Evolutionary conservation across 1,140 invertebrate species (phyloP), one percentile per base, ranked within the genome.

Genomic region (Drosophila sechellia): DNA sequence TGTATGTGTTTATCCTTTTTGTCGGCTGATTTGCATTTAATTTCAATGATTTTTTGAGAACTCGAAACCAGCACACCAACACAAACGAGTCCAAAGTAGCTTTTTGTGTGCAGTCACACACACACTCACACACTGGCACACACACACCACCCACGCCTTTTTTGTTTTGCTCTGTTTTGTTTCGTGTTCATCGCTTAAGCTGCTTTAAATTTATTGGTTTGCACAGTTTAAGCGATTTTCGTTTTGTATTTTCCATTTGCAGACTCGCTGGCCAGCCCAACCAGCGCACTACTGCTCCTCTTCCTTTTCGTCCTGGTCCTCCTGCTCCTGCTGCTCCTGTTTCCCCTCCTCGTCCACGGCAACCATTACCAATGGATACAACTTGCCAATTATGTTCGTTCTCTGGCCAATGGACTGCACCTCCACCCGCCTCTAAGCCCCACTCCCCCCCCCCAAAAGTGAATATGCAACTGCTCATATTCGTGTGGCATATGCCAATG

Each of bases 161-260:
- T 52, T 72, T 55, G 39, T 73, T 69, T 43, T 56, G 43, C 65
- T 68, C 37, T 37, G 34, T 48, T 64, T 66, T 25, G 64, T 70
- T 69, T 40, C 49, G 52, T 68, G 53, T 35, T 59, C 53, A 50
- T 66, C 81, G 75, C 81, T 86, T 86, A 86, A 86, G 81, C 81
- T 86, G 83, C 81, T 86, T 86, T 86, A 81, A 86, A 86, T 86
- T 86, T 86, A 86, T 86, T 86, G 83, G 79, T 86, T 77, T 86
- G 83, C 75, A 87, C 74, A 87, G 81, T 86, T 86, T 87, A 86
- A 86, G 79, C 81, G 78, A 81, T 75, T 81, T 58, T 86, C 71
- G 76, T 84, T 83, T 84, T 80, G 61, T 72, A 65, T 81, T 81
- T 77, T 58, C 61, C 70, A 79, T 71, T 79, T 74, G 65, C 59